Conservation (phyloP, 2,888 invertebrate genomes). For the Aporophyla nigra region DNA sequence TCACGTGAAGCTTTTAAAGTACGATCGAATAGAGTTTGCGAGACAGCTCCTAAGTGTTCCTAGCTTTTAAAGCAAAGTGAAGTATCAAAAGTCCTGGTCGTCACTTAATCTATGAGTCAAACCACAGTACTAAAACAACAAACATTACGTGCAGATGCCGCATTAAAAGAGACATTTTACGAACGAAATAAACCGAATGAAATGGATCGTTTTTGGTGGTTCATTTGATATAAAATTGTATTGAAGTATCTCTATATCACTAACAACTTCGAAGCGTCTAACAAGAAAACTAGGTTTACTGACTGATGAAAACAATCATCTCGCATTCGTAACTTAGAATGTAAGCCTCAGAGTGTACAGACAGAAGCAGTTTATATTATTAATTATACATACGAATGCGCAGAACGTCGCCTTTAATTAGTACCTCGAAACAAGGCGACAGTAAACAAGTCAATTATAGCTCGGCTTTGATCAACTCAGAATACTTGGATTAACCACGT, state of each 20-base stretch:
- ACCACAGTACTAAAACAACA: constrained; percentile 43
- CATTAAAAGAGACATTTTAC: constrained; percentile 40
- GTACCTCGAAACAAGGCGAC: constrained; percentile 26
- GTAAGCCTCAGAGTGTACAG: constrained; percentile 7
- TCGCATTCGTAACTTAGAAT: not conserved
- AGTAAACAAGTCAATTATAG: constrained; percentile 39
- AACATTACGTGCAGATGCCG: constrained; percentile 35
- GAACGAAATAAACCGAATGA: constrained; percentile 27
- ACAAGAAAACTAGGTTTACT: constrained; percentile 6
- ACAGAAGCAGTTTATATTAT: constrained; percentile 8
- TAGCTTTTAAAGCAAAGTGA: constrained; percentile 56
- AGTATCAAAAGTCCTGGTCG: constrained; percentile 32
- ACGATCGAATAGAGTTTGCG: constrained; percentile 45
- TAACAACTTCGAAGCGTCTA: not conserved
- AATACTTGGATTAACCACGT: constrained; percentile 33
- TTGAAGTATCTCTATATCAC: not conserved
- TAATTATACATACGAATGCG: constrained; percentile 21
- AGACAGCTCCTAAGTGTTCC: constrained; percentile 55
- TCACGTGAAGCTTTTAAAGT: constrained; percentile 61
- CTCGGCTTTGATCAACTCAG: constrained; percentile 33
- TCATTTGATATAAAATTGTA: constrained; percentile 16
- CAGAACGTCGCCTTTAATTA: constrained; percentile 16
- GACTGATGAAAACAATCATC: constrained; percentile 10
- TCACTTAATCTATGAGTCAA: constrained; percentile 37
- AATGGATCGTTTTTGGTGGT: constrained; percentile 9